These are phyloP conservation scores for Pentalonia nigronervosa DNA, from an alignment of 1,140 invertebrate species.

Conservation along the genomic window DNA sequence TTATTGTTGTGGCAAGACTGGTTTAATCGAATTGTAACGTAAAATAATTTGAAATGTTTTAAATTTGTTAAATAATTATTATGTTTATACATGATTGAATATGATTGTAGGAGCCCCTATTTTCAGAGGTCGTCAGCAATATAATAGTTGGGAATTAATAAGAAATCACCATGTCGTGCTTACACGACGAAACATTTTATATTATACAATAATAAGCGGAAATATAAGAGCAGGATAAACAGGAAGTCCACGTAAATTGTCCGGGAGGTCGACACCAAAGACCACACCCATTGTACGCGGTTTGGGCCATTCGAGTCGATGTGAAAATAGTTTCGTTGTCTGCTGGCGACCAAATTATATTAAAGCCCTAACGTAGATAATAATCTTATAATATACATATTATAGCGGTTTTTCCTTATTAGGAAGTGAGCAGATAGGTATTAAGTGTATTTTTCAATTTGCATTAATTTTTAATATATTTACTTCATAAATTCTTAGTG, in stretches of 20 bases:
- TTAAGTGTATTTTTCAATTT: background rate
- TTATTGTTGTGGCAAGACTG: slow-evolving; percentile 57
- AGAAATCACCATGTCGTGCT: background rate
- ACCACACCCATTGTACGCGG: background rate
- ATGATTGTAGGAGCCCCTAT: background rate
- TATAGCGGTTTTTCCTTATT: background rate
- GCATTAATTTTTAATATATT: background rate
- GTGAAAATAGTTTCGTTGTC: background rate
- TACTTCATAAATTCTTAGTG: background rate
- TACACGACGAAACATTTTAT: background rate
- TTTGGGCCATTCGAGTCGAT: background rate
- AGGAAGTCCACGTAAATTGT: background rate
- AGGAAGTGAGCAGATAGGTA: background rate
- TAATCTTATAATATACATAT: background rate
- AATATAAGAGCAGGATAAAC: background rate
- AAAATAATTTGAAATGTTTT: slow-evolving; percentile 42
- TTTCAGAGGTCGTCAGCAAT: background rate
- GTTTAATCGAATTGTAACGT: slow-evolving; percentile 55
- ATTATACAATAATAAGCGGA: background rate
- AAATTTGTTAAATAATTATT: slow-evolving; percentile 54
- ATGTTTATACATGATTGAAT: slow-evolving; percentile 7
- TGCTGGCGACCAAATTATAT: background rate
- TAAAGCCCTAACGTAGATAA: background rate
- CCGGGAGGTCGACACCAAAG: background rate
- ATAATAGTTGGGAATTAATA: background rate